Evolutionary conservation across 2,113 vertebrate species (phyloP).

Genomic region (Microtus ochrogaster): DNA sequence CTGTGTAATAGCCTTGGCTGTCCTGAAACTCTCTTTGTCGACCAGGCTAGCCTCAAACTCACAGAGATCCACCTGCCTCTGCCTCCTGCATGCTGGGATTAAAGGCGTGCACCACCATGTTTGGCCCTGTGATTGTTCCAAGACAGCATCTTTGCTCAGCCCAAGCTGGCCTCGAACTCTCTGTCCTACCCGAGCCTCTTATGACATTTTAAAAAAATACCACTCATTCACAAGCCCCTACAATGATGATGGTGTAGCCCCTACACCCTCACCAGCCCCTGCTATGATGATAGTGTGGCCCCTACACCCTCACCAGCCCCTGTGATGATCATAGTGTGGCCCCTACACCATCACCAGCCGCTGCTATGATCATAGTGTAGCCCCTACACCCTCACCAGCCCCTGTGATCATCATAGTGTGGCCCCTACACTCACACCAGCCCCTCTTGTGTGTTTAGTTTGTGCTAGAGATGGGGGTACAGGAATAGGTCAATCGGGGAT

Average conservation of each 20-base stretch:
- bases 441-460: neutral
- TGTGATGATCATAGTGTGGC: no score
- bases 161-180: neutral
- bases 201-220: neutral
- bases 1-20: neutral
- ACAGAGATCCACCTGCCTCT: neutral
- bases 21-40: neutral
- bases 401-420: no score
- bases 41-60: neutral
- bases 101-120: neutral
- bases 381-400: no score
- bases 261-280: no score
- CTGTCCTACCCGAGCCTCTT: neutral
- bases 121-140: neutral
- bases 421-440: no score
- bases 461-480: neutral
- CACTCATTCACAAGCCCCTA: neutral
- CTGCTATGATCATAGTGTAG: no score
- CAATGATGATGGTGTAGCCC: no score
- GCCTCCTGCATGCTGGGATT: neutral
- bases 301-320: no score
- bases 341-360: no score
- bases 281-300: no score
- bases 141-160: neutral
- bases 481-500: neutral